A percentile compares a stretch with the other conserved stretches of the same genome.
These are phyloP conservation scores for Motacilla tschutschensis DNA, from an alignment of 2,113 vertebrate species.

Conservation along the genomic window DNA sequence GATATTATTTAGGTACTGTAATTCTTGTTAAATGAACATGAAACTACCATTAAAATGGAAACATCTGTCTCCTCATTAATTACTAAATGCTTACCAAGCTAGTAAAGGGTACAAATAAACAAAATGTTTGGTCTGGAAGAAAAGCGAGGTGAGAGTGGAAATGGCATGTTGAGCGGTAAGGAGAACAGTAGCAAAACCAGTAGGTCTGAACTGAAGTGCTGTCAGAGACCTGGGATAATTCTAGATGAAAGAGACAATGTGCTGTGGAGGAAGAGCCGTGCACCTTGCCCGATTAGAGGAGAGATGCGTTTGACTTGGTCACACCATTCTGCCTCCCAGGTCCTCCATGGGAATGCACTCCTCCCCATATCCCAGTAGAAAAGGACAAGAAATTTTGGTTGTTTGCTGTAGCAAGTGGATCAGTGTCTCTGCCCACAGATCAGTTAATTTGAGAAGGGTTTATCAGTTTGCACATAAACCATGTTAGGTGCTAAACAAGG, in stretches of 20 bases:
- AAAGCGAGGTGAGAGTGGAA: neutral
- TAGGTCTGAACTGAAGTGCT: neutral
- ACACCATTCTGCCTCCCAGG: neutral
- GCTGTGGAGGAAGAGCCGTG: neutral
- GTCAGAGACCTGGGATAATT: neutral
- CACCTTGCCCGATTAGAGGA: fast-evolving
- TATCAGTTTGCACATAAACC: neutral
- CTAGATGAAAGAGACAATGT: neutral
- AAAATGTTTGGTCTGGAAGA: neutral
- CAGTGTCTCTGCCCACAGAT: neutral
- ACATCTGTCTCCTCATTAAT: neutral
- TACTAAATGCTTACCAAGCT: neutral
- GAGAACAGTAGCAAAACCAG: neutral
- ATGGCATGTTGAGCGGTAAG: neutral
- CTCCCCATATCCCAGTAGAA: fast-evolving
- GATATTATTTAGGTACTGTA: neutral
- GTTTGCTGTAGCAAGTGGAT: neutral
- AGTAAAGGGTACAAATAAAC: neutral
- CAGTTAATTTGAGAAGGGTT: neutral
- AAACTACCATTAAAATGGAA: neutral
- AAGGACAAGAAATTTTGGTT: neutral
- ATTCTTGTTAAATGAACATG: neutral
- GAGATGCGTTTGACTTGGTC: neutral
- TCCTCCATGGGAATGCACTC: neutral
- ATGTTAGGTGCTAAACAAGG: neutral